Evolutionary conservation across 2,888 invertebrate genomes (phyloP), one percentile per base, ranked within the genome.

Genomic region (Aromia moschata): DNA sequence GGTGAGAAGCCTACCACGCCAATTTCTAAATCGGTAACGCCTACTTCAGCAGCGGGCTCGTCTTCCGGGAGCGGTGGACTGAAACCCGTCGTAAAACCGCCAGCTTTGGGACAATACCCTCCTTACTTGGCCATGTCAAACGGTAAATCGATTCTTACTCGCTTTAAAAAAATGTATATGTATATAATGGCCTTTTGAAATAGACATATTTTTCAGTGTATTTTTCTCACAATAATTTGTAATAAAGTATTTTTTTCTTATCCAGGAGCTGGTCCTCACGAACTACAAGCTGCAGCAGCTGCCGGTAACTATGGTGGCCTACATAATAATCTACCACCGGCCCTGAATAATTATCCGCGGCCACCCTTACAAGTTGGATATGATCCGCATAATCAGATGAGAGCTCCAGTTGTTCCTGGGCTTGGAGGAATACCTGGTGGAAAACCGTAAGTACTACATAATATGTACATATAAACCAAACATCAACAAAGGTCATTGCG

Each of bases 1-100:
- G 84, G 85, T 60, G 94, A 94, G 74, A 94, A 94, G 80, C 93
- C 95, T 7, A 89, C 91, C 64, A 95, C 96, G 18, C 95, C 95
- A 2, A 93, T 94, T 70, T 92, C 93, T 10, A 96, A 95, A 83
- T 90, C 94, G 3, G 91, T 92, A 61, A 94, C 94, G 33, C 94
- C 94, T 2, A 94, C 94, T 12, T 87, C 87, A 55, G 85, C 83
- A 14, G 84, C 84, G 2, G 77, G 79, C 2, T 79, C 79, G 2
- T 75, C 77, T 10, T 84, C 86, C 1, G 77, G 77, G 16, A 73
- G 76, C 55, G 71, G 77, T 16, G 67, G 67, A 11, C 81, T 86
- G 47, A 86, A 86, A 52, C 79, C 82, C 0, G 79, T 86, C 71
- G 75, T 85, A 78, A 85, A 85, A 62, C 80, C 78, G 56, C 82